phyloP scores from a whole-genome alignment of 2,888 invertebrate genomes.

The Adelognathus sp. region DNA sequence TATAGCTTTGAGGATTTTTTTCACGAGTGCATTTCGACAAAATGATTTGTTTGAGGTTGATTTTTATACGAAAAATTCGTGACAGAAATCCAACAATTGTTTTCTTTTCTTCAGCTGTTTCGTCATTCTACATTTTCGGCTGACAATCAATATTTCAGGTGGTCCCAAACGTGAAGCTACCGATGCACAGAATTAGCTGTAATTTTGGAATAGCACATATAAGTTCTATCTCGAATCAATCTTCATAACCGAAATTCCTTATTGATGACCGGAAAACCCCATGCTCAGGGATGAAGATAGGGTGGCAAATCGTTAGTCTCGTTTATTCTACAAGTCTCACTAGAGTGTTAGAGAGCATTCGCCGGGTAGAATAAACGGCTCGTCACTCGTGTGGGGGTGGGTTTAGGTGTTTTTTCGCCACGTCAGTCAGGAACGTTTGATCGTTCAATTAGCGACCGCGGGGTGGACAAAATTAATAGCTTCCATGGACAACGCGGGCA shows the following conservation, averaged over 20 bases:
- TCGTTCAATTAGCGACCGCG: conserved; percentile 62
- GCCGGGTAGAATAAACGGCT: conserved; percentile 36
- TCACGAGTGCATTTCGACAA: too few species aligned
- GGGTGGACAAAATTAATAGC: conserved; percentile 58
- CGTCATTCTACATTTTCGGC: too few species aligned
- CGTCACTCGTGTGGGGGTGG: conserved; percentile 47
- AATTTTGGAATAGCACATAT: background rate
- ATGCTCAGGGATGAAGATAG: too few species aligned
- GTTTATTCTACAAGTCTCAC: background rate
- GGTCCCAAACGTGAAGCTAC: too few species aligned
- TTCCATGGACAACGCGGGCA: conserved; percentile 11
- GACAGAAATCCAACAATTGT: too few species aligned
- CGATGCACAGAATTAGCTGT: too few species aligned
- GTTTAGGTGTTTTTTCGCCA: conserved; percentile 53
- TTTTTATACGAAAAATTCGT: too few species aligned
- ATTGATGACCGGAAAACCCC: background rate
- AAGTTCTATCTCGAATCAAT: background rate
- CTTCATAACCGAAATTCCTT: background rate
- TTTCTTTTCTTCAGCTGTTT: too few species aligned
- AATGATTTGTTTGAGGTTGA: too few species aligned
- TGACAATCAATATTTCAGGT: too few species aligned
- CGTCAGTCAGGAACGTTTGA: conserved; percentile 58
- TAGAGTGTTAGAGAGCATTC: background rate
- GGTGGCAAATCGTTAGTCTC: background rate
- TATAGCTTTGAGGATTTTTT: too few species aligned